These are phyloP conservation scores for Falco cherrug DNA, from an alignment of 2,797 vertebrate genomes.

Conservation along the genomic window DNA sequence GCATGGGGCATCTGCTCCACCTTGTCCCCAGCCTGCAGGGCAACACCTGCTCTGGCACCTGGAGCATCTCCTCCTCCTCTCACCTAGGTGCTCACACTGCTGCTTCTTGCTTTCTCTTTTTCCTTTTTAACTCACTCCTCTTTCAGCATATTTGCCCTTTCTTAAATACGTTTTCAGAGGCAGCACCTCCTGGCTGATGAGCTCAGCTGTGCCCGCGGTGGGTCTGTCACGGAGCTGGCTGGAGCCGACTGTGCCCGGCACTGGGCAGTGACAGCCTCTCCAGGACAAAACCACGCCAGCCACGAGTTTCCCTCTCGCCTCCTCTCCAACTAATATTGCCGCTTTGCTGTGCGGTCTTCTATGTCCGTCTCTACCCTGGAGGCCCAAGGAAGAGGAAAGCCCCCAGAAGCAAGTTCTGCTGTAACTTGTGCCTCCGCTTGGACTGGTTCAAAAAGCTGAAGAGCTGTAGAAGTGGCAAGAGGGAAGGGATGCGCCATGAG, in stretches of 20 bases:
- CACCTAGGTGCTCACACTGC: neutral
- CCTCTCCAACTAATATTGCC: neutral
- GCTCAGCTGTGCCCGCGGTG: neutral
- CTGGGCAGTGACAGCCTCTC: neutral
- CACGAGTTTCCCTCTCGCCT: neutral
- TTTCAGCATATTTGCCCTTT: neutral
- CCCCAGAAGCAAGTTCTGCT: neutral
- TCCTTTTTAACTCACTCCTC: no score
- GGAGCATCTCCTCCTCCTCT: neutral
- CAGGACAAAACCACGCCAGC: neutral
- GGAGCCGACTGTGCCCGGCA: neutral
- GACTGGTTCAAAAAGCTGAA: neutral
- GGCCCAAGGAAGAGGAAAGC: neutral
- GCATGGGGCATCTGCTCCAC: neutral
- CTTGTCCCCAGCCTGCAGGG: no score
- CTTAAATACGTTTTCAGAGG: neutral
- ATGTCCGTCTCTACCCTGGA: no score
- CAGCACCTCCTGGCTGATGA: neutral
- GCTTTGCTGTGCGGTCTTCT: neutral
- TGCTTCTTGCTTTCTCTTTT: no score
- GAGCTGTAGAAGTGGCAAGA: neutral
- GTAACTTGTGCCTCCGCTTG: neutral
- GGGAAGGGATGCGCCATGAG: neutral
- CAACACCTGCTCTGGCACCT: fast-evolving
- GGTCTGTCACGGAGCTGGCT: neutral